Evolutionary conservation across 2,797 vertebrate species (phyloP).

Genomic region (Apogon talboti): DNA sequence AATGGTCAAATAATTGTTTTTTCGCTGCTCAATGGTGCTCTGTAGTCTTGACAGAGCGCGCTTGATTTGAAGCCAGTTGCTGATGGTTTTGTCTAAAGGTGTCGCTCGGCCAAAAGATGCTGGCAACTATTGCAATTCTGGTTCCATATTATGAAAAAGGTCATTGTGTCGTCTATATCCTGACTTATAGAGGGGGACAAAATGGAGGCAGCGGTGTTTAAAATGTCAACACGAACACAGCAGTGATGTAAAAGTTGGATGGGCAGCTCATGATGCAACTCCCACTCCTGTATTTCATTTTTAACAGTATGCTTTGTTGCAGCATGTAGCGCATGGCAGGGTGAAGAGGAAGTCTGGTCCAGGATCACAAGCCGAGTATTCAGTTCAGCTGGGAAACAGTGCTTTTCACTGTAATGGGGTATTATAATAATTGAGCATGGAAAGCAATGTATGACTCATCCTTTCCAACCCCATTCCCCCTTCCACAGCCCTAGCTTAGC

Average conservation of each 20-base stretch:
- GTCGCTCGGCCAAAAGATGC: slow-evolving; percentile 16
- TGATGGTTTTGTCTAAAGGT: slow-evolving; percentile 41
- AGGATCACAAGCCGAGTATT: slow-evolving; percentile 56
- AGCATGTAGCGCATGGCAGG: slow-evolving; percentile 41
- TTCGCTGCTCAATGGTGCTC: slow-evolving; percentile 53
- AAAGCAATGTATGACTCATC: slow-evolving; percentile 83
- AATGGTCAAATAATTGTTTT: slow-evolving; percentile 57
- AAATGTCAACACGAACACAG: slow-evolving; percentile 33
- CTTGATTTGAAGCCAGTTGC: slow-evolving; percentile 48
- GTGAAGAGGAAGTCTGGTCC: slow-evolving; percentile 53
- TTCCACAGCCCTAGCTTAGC: slow-evolving; percentile 62
- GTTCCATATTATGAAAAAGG: slow-evolving; percentile 7
- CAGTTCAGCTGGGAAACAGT: slow-evolving; percentile 73
- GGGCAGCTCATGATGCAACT: slow-evolving; percentile 37
- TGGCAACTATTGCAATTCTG: slow-evolving; percentile 17
- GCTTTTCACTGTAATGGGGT: slow-evolving; percentile 78
- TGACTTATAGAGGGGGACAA: slow-evolving; percentile 14
- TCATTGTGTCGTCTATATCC: slow-evolving; percentile 2
- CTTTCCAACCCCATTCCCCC: slow-evolving; percentile 78
- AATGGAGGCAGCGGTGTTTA: slow-evolving; percentile 24
- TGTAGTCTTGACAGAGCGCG: slow-evolving; percentile 42
- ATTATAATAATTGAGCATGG: slow-evolving; percentile 82
- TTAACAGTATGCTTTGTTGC: slow-evolving; percentile 47
- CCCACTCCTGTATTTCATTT: slow-evolving; percentile 37
- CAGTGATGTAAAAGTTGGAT: slow-evolving; percentile 46